Base-by-base conservation (phyloP, 1,140 invertebrate genomes). In the Trichoplusia ni region DNA sequence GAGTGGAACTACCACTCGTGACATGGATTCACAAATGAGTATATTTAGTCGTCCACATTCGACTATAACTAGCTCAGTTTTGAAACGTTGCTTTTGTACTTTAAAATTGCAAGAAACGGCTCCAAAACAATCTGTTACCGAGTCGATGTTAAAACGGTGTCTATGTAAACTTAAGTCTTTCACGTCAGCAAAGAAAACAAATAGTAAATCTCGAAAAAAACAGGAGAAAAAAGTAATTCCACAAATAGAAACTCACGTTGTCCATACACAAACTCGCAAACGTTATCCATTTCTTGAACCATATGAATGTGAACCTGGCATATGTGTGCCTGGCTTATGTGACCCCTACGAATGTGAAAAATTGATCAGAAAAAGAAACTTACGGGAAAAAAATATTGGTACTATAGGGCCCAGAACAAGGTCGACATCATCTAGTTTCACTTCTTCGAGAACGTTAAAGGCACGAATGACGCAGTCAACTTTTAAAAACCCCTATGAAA, bases 221-320 rank as follows among this genome's bases (percentile, higher is more conserved):
- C 11, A 14, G 27, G 14, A 25, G 46, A n/a, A 49, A 29, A 31
- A 13, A 14, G 13, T 13, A 14, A 11, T 11, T 13, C 11, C 11
- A 4, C 7, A 8, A 16, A 5, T 40, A 18, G 37, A 19, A 1
- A 8, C n/a, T n/a, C 4, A 6, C 13, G 7, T 25, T 14, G 13
- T 16, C 11, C 5, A 13, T 13, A 46, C 42, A 9, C 42, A 46
- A 46, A 46, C 21, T 13, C 42, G 42, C 8, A 13, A 8, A 25
- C 21, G 4, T 8, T 11, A 4, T 8, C 11, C 21, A 25, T 2
- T 1, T 9, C 38, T 69, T 16, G 27, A 62, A 38, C 66, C 71
- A 7, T 71, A 74, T 31, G 73, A 75, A 59, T 78, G 78, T 67
- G 71, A 76, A 67, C 75, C 71, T 31, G 71, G 68, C 27, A 16